Conservation (phyloP, 2,797 vertebrate genomes). For the Parotocinclus haroldoi region DNA sequence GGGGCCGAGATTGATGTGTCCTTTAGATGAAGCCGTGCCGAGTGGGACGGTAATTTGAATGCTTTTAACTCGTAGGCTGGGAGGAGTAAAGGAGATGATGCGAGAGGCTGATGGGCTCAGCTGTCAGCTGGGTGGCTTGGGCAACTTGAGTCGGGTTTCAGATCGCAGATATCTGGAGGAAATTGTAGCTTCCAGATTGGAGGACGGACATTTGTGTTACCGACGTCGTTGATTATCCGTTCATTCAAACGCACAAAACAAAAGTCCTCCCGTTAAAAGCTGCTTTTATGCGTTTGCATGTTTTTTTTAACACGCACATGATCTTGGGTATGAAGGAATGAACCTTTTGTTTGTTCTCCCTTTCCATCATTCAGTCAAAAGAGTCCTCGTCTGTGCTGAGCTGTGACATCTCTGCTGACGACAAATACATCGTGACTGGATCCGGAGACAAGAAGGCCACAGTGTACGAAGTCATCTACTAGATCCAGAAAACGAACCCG, state of each 20-base stretch:
- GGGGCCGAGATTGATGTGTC: conserved; percentile 23
- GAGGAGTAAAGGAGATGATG: conserved; percentile 6
- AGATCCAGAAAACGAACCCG: conserved; percentile 66
- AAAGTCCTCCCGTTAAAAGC: too few relatives aligned
- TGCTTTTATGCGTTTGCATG: too few relatives aligned
- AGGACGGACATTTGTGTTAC: too few relatives aligned
- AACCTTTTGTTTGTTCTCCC: conserved; percentile 3
- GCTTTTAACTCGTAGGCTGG: conserved; percentile 27
- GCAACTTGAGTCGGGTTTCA: too few relatives aligned
- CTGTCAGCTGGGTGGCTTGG: not conserved
- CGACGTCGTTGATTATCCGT: too few relatives aligned
- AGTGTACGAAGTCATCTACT: conserved; percentile 83
- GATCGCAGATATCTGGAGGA: too few relatives aligned
- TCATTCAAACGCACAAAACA: too few relatives aligned
- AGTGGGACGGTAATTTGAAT: conserved; percentile 8
- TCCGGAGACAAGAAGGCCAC: conserved; percentile 83
- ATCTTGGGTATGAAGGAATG: too few relatives aligned
- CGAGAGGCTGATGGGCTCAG: conserved; percentile 8
- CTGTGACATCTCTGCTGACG: conserved; percentile 81
- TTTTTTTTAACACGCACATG: too few relatives aligned
- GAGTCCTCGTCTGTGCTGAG: conserved; percentile 81
- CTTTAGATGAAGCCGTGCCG: conserved; percentile 10
- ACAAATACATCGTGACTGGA: conserved; percentile 83
- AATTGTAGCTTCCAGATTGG: too few relatives aligned
- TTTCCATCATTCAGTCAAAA: conserved; percentile 68